Percentiles rank a stretch among this genome's conserved stretches.
These are phyloP conservation scores for Furnarius figulus DNA, from an alignment of 2,113 vertebrate species.

Conservation along the genomic window DNA sequence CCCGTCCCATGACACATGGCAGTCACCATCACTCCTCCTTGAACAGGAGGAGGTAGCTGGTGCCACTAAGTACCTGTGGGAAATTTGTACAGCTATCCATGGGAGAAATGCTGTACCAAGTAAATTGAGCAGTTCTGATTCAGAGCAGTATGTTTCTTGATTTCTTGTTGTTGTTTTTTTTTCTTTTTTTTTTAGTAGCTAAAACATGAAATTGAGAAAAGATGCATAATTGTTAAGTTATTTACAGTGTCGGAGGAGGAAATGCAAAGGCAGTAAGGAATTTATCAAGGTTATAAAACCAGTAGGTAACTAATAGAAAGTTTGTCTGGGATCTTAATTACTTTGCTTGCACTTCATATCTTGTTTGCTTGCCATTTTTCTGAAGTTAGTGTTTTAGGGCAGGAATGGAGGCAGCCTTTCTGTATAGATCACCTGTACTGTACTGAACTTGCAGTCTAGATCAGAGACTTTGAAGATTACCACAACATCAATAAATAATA, in stretches of 20 bases:
- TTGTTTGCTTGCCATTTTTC: not conserved
- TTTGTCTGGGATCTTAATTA: constrained; percentile 2
- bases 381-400: not conserved
- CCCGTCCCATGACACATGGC: not conserved
- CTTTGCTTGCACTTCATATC: not conserved
- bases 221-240: not conserved
- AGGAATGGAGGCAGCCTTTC: not conserved
- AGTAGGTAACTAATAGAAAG: not conserved
- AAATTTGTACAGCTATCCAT: not conserved
- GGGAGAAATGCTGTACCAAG: not conserved
- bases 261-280: not conserved
- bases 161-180: too few species aligned
- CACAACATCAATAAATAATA: not conserved
- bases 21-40: not conserved
- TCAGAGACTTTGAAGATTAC: not conserved
- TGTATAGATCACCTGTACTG: not conserved
- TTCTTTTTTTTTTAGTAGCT: not conserved
- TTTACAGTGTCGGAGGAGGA: not conserved
- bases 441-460: not conserved
- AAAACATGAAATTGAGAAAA: not conserved
- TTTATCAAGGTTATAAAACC: not conserved
- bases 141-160: not conserved
- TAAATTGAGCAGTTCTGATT: not conserved
- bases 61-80: not conserved
- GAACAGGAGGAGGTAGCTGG: not conserved